Evolutionary conservation across 2,888 invertebrate species (phyloP), one percentile per base, ranked within the genome.

Genomic region (Nematopogon swammerdamellus): DNA sequence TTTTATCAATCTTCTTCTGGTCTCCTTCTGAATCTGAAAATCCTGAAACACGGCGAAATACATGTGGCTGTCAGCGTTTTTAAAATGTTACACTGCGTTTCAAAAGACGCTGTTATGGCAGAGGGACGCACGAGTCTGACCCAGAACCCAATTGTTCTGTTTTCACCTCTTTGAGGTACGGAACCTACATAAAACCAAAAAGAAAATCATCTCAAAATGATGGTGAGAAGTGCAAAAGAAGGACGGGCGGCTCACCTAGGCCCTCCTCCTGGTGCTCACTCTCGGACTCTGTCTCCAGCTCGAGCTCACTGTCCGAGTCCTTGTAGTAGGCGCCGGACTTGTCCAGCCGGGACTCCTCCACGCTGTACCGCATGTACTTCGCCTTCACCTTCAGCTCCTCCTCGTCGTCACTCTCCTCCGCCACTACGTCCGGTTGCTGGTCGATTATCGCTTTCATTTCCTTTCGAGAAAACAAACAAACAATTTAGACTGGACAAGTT

Each of bases 281-380:
- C 46, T 85, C 83, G 44, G 80, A 80, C 56, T 77, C 81, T 18
- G 76, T 73, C 59, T 85, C 82, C 74, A 83, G 68, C 68, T 85
- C 85, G 3, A 85, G 57, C 62, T 85, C 85, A 59, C 84, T 84
- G 57, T 85, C 85, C 0, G 85, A 83, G 63, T 85, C 85, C 54
- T 77, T 86, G 58, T 88, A 88, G 63, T 83, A 89, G 18, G 85
- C 68, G 17, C 88, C 89, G 25, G 87, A 85, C 53, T 87, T 87
- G 57, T 89, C 87, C 50, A 90, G 69, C 60, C 86, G 84, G 10
- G 85, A 82, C 43, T 70, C 61, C 46, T 86, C 88, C 56, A 87
- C 87, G 50, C 85, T 83, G 64, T 88, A 90, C 54, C 77, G 82
- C 11, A 80, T 65, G 61, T 70, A 83, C 61, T 85, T 85, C 5